These are phyloP conservation scores for Drosophila mayaguana DNA, from an alignment of 2,888 invertebrate species.

Conservation along the genomic window DNA sequence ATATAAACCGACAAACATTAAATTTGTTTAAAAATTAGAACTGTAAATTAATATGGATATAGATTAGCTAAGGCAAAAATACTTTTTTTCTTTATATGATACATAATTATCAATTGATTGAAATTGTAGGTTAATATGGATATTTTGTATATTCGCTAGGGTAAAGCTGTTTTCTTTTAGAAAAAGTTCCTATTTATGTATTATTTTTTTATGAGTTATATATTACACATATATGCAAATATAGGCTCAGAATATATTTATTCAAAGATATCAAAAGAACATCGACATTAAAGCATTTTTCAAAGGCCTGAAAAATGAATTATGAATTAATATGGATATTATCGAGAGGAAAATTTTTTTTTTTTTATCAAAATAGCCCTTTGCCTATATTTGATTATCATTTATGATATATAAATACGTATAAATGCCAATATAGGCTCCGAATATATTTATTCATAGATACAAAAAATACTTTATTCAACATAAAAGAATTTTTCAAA, in stretches of 20 bases:
- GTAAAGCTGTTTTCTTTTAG: too few relatives aligned
- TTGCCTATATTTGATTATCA: neutral
- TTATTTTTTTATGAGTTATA: too few relatives aligned
- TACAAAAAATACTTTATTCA: neutral
- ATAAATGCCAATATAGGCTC: slow-evolving; percentile 1
- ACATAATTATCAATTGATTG: too few relatives aligned
- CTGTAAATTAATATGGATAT: neutral
- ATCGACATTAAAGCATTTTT: neutral
- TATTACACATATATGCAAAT: too few relatives aligned
- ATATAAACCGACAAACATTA: slow-evolving; percentile 37
- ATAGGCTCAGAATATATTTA: too few relatives aligned
- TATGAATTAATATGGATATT: neutral
- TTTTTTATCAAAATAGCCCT: neutral
- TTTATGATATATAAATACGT: neutral
- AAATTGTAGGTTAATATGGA: too few relatives aligned
- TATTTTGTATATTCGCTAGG: too few relatives aligned
- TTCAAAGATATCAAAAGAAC: too few relatives aligned
- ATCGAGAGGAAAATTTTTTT: too few relatives aligned
- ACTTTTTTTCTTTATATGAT: too few relatives aligned
- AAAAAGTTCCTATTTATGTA: too few relatives aligned
- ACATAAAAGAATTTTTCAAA: slow-evolving; percentile 4
- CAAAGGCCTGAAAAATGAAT: neutral
- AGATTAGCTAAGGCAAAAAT: neutral
- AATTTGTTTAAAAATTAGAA: neutral
- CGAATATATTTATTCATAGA: slow-evolving; percentile 3